A percentile compares a stretch with the other conserved stretches of the same genome.
Conservation (phyloP, 2,888 invertebrate species). For the Ischnura elegans region DNA sequence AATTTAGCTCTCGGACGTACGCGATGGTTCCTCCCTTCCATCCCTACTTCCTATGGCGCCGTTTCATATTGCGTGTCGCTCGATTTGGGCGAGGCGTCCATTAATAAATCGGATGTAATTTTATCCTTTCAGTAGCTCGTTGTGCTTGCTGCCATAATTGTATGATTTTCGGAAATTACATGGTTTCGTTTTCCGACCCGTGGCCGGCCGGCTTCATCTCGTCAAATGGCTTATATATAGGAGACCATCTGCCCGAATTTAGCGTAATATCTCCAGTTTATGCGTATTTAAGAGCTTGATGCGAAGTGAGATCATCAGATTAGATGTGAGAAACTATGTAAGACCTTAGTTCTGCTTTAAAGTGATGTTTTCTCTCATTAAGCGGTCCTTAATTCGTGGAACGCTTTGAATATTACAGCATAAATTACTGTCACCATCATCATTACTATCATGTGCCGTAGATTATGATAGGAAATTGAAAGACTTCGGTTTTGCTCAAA, state of each 20-base stretch:
- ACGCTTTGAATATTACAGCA: no score
- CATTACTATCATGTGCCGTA: no score
- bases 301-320: not conserved
- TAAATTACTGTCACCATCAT: no score
- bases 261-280: not conserved
- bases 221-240: not conserved
- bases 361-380: no score
- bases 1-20: slow-evolving; percentile 39
- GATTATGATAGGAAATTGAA: no score
- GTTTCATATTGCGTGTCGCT: not conserved
- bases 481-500: no score
- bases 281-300: not conserved
- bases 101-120: slow-evolving; percentile 57
- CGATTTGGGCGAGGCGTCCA: slow-evolving; percentile 39
- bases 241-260: slow-evolving; percentile 44
- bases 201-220: not conserved
- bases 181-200: not conserved
- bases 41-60: not conserved
- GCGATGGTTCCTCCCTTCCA: not conserved
- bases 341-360: not conserved
- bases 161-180: slow-evolving; percentile 20
- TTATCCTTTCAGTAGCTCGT: slow-evolving; percentile 51
- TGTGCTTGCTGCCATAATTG: slow-evolving; percentile 5
- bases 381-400: no score
- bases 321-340: not conserved